A percentile compares a stretch with the other conserved stretches of the same genome.
phyloP scores from a whole-genome alignment of 2,797 vertebrate species.

The Cossypha dichroa region DNA sequence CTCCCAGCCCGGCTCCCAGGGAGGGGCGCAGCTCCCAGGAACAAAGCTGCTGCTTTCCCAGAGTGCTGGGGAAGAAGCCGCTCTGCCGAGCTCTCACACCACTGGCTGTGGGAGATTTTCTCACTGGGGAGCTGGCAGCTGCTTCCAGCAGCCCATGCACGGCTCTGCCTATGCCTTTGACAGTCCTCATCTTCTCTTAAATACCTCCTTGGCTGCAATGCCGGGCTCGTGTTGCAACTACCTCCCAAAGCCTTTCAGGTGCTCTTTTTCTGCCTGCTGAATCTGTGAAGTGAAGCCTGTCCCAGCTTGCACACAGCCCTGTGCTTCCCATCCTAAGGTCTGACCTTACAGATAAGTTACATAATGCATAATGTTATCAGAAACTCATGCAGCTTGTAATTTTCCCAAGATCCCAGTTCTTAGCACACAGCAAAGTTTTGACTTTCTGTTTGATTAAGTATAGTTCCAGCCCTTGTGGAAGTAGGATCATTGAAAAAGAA shows the following conservation, averaged over 20 bases:
- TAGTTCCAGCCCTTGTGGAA: not conserved
- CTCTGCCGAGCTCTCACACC: not conserved
- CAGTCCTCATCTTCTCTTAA: not conserved
- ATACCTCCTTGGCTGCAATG: not conserved
- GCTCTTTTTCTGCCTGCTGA: not conserved
- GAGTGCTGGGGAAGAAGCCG: rapidly evolving
- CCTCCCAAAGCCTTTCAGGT: not conserved
- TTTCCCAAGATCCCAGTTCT: not conserved
- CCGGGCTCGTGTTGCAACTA: not conserved
- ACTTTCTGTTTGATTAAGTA: not conserved
- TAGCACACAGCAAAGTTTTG: not conserved
- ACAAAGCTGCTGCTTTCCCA: not conserved
- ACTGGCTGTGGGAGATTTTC: rapidly evolving
- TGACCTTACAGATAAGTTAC: not conserved
- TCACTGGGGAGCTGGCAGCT: not conserved
- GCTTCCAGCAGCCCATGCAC: not conserved
- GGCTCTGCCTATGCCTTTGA: not conserved
- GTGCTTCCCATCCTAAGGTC: not conserved
- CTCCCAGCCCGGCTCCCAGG: not conserved
- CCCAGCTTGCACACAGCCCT: not conserved
- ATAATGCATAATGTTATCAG: not conserved
- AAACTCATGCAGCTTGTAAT: not conserved
- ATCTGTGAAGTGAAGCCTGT: not conserved
- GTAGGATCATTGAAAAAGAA: not conserved
- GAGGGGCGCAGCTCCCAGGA: rapidly evolving